Conservation (phyloP, 2,797 vertebrate species). For the Lophura swinhoii region DNA sequence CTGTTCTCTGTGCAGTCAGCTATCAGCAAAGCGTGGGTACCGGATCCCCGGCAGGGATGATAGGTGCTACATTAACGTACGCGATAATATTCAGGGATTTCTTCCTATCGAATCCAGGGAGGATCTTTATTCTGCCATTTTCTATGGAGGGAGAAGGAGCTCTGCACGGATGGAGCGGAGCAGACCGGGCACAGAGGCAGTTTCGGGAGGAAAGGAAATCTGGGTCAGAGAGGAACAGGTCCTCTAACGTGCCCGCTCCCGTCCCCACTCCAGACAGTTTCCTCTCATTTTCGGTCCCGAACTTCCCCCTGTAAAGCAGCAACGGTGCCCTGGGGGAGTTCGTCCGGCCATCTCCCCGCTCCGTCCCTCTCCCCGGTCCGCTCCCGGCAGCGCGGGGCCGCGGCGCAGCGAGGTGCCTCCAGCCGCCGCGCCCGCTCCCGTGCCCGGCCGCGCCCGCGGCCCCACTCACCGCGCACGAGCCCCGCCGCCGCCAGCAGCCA, state of each 20-base stretch:
- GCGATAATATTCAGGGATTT: background rate
- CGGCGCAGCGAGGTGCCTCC: background rate
- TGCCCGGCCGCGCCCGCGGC: background rate
- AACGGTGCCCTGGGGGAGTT: background rate
- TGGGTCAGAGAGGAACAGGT: background rate
- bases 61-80: background rate
- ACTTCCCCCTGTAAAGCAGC: background rate
- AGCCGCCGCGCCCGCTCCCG: background rate
- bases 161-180: background rate
- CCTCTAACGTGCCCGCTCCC: background rate
- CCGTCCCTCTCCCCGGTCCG: background rate
- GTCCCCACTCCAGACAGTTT: background rate
- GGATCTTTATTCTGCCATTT: background rate
- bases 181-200: background rate
- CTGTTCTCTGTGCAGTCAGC: background rate
- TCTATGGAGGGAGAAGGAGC: background rate
- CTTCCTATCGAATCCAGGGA: background rate
- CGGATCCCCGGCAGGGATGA: background rate
- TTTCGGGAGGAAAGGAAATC: background rate
- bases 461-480: conserved; percentile 77
- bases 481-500: conserved; percentile 76
- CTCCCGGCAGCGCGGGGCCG: background rate
- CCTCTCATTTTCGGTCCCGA: background rate
- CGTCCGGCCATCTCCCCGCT: background rate
- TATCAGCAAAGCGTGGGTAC: background rate